A percentile compares a stretch with the other conserved stretches of the same genome.
phyloP scores from a whole-genome alignment of 2,113 vertebrate species.

The Menura novaehollandiae region DNA sequence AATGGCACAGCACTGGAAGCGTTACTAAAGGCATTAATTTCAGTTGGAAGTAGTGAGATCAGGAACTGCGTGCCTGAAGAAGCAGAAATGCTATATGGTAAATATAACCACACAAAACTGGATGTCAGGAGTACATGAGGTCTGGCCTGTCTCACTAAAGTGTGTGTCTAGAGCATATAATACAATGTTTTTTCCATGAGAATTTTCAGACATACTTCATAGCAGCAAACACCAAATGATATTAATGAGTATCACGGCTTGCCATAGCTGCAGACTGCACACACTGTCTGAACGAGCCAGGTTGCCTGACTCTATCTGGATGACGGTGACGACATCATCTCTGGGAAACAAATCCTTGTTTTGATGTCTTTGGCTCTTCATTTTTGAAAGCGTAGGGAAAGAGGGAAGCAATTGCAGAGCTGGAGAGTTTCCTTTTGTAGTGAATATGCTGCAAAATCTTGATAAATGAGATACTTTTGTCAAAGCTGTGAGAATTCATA shows the following conservation, averaged over 20 bases:
- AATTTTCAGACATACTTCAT: not conserved
- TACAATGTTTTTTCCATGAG: fast-evolving
- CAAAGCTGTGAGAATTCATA: not conserved
- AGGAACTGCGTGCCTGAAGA: not conserved
- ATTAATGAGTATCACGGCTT: not conserved
- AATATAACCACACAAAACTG: not conserved
- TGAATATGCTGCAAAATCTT: not conserved
- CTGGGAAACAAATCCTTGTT: not conserved
- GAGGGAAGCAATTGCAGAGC: not conserved
- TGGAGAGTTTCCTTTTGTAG: not conserved
- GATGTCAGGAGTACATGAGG: not conserved
- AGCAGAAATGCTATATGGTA: not conserved
- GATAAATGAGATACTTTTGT: not conserved
- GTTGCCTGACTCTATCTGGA: not conserved
- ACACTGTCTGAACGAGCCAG: not conserved
- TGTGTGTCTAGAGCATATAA: not conserved
- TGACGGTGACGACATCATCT: not conserved
- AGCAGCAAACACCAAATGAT: not conserved
- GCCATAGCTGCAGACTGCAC: not conserved
- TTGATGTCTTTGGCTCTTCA: not conserved
- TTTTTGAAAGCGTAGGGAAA: not conserved
- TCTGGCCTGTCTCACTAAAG: not conserved
- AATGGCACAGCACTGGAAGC: not conserved
- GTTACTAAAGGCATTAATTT: not conserved
- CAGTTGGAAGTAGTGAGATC: not conserved